Evolutionary conservation across 2,888 invertebrate species (phyloP), one percentile per base, ranked within the genome.

Genomic region (Leptothorax acervorum): DNA sequence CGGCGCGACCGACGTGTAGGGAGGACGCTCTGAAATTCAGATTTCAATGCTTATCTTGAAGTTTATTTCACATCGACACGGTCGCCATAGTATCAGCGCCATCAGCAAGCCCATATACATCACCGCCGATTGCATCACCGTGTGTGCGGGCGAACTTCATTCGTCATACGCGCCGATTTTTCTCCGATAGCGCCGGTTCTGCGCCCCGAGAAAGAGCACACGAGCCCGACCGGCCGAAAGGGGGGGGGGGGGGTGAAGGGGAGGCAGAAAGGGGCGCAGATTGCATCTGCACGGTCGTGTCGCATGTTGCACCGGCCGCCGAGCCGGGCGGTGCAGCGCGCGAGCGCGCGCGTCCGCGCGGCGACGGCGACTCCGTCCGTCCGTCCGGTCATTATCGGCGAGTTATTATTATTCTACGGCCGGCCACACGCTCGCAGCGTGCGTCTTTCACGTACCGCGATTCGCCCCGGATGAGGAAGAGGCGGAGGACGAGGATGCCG

Each of bases 331-430:
- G 82, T 53, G 60, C 39, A 53, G 23, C 48, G 62, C 51, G n/a
- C 48, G 12, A n/a, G 53, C 53, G 55, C 48, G 39, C 63, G 35
- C 5, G 35, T 23, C 23, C 23, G 23, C 23, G 23, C 23, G 23
- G 23, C 23, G 23, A 23, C 35, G 81, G 63, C 74, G 53, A 68
- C 84, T 65, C 57, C 68, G 48, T 82, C 68, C 68, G 48, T 82
- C 62, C 83, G 84, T 85, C 88, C 84, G 84, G 84, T 89, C 84
- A 88, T 89, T 90, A 89, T 84, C 81, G 81, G 79, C 75, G 84
- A 86, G 86, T 87, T 85, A 85, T 89, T 86, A 88, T 90, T 89
- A 86, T 86, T 89, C 83, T 79, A 53, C 68, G 62, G 85, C 65
- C 75, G 81, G 75, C 78, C 81, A 71, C 75, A 79, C 62, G 71